Evolutionary conservation across 2,888 invertebrate species (phyloP).

Genomic region (Ormyrus thymus): DNA sequence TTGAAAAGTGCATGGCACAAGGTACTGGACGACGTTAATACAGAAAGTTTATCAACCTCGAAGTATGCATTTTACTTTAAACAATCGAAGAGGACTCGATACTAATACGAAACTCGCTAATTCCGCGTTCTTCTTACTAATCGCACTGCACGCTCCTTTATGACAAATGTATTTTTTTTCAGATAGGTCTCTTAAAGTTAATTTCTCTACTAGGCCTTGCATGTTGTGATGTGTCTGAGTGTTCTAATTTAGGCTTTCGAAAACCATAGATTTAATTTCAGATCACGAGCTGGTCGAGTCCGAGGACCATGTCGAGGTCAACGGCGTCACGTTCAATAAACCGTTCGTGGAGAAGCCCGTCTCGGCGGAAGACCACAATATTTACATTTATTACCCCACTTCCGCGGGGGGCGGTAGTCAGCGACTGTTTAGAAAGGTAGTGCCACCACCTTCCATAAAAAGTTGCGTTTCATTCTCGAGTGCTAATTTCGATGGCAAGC

Average conservation of each 20-base stretch:
- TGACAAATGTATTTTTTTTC: too few species aligned
- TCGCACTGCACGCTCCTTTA: too few species aligned
- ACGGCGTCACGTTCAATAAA: slow-evolving; percentile 95
- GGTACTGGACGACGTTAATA: too few species aligned
- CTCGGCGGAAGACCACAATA: slow-evolving; percentile 99
- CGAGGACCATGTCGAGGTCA: slow-evolving; percentile 98
- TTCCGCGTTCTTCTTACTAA: too few species aligned
- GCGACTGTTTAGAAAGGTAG: slow-evolving; percentile 96
- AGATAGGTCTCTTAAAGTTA: too few species aligned
- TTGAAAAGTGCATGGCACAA: too few species aligned
- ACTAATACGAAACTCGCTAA: too few species aligned
- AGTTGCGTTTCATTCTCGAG: too few species aligned
- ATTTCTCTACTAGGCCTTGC: slow-evolving; percentile 31
- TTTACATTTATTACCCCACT: slow-evolving; percentile 99
- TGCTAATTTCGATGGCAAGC: too few species aligned
- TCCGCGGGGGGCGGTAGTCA: slow-evolving; percentile 99
- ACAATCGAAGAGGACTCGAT: too few species aligned
- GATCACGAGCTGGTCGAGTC: slow-evolving; percentile 95
- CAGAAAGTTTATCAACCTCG: too few species aligned
- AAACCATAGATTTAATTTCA: slow-evolving; percentile 73
- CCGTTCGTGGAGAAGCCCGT: slow-evolving; percentile 99
- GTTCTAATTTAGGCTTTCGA: slow-evolving; percentile 64
- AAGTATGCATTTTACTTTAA: too few species aligned
- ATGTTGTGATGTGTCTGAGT: slow-evolving; percentile 58
- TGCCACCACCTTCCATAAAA: background rate